Percentiles rank a stretch among this genome's conserved stretches.
Evolutionary conservation across 2,113 vertebrate species (phyloP).

Genomic region (Oxyura jamaicensis): DNA sequence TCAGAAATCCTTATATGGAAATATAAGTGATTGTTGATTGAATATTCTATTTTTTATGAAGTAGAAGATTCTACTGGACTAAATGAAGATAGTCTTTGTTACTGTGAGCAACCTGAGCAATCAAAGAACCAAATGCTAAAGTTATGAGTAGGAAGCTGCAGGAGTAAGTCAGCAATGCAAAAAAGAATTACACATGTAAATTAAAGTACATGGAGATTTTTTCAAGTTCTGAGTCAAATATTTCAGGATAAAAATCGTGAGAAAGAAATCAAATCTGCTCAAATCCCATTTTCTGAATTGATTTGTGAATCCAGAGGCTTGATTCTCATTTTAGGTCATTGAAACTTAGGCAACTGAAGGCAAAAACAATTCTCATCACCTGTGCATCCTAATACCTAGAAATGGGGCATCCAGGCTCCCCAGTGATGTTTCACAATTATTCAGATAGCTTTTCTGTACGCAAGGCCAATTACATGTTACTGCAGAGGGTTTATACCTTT

Average conservation of each 20-base stretch:
- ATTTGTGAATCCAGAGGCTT: neutral
- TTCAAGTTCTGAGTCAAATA: slow-evolving; percentile 9
- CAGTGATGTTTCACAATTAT: neutral
- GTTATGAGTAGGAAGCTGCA: neutral
- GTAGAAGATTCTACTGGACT: neutral
- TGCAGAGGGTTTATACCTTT: neutral
- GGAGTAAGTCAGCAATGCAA: slow-evolving; percentile 2
- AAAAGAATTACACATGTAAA: slow-evolving; percentile 27
- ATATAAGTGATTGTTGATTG: neutral
- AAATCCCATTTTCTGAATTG: neutral
- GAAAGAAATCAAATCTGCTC: neutral
- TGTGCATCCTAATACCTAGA: neutral
- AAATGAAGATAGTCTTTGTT: neutral
- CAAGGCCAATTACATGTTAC: neutral
- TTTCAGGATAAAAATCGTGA: neutral
- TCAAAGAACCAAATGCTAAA: neutral
- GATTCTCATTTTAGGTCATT: neutral
- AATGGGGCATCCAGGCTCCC: neutral
- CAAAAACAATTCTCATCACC: neutral
- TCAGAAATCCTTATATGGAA: neutral
- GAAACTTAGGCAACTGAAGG: neutral
- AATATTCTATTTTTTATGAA: neutral
- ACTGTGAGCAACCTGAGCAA: neutral
- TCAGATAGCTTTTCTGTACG: neutral
- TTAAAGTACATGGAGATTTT: neutral